Evolutionary conservation across 2,113 vertebrate genomes (phyloP).

Genomic region (Hippocampus barbouri): DNA sequence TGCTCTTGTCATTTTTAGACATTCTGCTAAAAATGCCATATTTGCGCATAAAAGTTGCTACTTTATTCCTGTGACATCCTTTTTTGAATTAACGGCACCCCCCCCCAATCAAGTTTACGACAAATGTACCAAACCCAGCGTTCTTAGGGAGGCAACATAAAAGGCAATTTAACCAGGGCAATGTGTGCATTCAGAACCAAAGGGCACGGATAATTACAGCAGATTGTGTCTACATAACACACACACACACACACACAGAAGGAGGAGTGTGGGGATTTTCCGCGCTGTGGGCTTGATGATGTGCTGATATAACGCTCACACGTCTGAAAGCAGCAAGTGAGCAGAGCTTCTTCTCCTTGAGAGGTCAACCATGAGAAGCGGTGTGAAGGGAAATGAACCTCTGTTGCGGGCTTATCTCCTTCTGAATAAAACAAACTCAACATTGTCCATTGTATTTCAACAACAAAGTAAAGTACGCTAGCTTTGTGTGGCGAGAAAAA

Average conservation of each 20-base stretch:
- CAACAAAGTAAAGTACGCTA: too few relatives aligned
- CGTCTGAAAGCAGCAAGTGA: slow-evolving; percentile 22
- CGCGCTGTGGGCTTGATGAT: slow-evolving; percentile 43
- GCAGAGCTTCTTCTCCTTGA: background rate
- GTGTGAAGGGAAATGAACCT: background rate
- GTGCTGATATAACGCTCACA: slow-evolving; percentile 41
- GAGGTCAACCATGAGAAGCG: background rate
- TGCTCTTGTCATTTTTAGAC: background rate
- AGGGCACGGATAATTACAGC: background rate
- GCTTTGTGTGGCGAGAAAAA: too few relatives aligned
- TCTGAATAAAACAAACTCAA: too few relatives aligned
- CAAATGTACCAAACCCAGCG: background rate
- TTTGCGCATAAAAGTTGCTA: background rate
- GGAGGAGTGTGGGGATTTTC: slow-evolving; percentile 64
- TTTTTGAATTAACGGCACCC: background rate
- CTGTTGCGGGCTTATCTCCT: background rate
- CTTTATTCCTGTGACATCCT: background rate
- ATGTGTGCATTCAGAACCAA: background rate
- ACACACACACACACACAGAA: slow-evolving; percentile 29
- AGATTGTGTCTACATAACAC: background rate
- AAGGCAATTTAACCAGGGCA: background rate
- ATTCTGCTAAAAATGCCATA: background rate
- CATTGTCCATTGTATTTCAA: too few relatives aligned
- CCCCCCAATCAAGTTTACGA: background rate
- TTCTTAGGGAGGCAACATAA: background rate